phyloP scores from a whole-genome alignment of 2,797 vertebrate genomes.

The Lepus townsendii region DNA sequence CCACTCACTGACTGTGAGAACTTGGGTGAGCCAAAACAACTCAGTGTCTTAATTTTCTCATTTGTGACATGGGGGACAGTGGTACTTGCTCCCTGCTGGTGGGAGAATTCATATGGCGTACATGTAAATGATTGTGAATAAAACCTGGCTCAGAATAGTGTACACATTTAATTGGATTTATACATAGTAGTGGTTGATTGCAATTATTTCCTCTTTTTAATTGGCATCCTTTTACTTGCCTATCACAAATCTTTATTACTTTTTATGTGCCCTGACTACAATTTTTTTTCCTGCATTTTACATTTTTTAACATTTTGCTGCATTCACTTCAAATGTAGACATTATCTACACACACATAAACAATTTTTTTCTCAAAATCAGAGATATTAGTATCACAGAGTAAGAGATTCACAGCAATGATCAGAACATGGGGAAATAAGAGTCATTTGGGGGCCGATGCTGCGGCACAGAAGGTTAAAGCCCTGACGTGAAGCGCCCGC shows the following conservation, averaged over 20 bases:
- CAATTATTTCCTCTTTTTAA: not conserved
- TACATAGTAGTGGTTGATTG: not conserved
- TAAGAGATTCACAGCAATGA: too few relatives aligned
- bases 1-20: not conserved
- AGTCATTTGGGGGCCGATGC: too few relatives aligned
- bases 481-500: too few relatives aligned
- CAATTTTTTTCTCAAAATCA: too few relatives aligned
- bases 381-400: too few relatives aligned
- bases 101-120: not conserved
- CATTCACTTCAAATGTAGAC: too few relatives aligned
- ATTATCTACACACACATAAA: too few relatives aligned
- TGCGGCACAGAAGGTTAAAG: too few relatives aligned
- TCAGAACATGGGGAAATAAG: too few relatives aligned
- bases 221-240: not conserved
- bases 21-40: not conserved
- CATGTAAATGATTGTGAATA: not conserved
- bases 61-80: not conserved
- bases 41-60: not conserved
- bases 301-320: too few relatives aligned
- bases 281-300: too few relatives aligned
- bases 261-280: not conserved
- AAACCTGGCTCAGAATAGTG: not conserved
- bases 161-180: not conserved
- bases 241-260: not conserved
- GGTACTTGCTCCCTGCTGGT: not conserved